phyloP scores from a whole-genome alignment of 2,797 vertebrate genomes.

The Karalla daura region DNA sequence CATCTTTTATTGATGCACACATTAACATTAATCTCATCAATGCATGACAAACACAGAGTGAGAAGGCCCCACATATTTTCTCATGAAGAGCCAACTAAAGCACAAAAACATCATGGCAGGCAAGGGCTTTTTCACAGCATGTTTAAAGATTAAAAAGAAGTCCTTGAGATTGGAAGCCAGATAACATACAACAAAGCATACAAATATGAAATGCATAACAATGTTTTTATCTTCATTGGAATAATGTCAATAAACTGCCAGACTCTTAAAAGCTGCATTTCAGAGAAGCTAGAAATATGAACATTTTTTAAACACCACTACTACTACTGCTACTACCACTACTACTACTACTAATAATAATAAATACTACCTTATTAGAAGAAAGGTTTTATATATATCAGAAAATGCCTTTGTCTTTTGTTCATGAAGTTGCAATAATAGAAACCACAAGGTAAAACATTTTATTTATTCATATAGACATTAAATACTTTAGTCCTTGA shows the following conservation, averaged over 20 bases:
- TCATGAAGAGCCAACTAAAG: slow-evolving; percentile 47
- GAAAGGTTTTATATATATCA: not conserved
- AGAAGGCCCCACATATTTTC: slow-evolving; percentile 42
- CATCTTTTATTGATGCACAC: slow-evolving; percentile 74
- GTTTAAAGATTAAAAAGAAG: slow-evolving; percentile 69
- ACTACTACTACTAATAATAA: too few relatives aligned
- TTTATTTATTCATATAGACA: slow-evolving; percentile 6
- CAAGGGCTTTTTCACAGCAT: slow-evolving; percentile 47
- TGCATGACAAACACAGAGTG: slow-evolving; percentile 64
- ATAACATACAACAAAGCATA: slow-evolving; percentile 72
- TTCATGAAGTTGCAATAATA: not conserved
- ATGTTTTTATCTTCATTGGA: slow-evolving; percentile 23
- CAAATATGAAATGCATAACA: slow-evolving; percentile 61
- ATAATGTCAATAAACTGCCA: slow-evolving; percentile 20
- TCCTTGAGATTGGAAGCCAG: slow-evolving; percentile 56
- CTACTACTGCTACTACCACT: too few relatives aligned
- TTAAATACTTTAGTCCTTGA: not conserved
- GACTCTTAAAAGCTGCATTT: slow-evolving; percentile 43
- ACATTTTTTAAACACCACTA: slow-evolving; percentile 33
- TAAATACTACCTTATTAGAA: slow-evolving; percentile 10
- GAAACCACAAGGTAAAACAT: slow-evolving; percentile 9
- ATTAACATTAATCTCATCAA: slow-evolving; percentile 54
- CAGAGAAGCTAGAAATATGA: slow-evolving; percentile 47
- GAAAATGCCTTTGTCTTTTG: not conserved
- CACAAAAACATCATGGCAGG: slow-evolving; percentile 8